Conservation (phyloP, 2,113 vertebrate species). For the Sisor rabdophorus region DNA sequence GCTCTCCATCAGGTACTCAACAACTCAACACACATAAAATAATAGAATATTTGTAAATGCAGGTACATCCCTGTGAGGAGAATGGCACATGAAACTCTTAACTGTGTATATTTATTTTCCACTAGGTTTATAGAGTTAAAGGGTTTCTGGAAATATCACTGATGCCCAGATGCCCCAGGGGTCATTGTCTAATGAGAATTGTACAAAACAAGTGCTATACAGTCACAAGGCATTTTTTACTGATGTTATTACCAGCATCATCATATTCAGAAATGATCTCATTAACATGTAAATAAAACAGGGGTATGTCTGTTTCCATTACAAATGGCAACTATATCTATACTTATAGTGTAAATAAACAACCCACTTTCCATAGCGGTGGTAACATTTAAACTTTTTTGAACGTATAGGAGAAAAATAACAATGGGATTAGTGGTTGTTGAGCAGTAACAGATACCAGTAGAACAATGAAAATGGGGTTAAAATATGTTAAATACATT, state of each 20-base stretch:
- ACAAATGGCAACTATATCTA: neutral
- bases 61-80: too few species aligned
- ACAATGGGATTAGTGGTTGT: neutral
- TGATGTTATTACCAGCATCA: neutral
- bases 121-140: too few species aligned
- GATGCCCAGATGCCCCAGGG: too few species aligned
- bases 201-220: neutral
- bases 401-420: neutral
- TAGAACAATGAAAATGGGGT: neutral
- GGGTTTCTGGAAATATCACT: too few species aligned
- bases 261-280: neutral
- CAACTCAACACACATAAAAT: conserved; percentile 9
- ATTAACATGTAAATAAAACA: too few species aligned
- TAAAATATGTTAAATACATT: too few species aligned
- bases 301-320: neutral
- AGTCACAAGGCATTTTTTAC: neutral
- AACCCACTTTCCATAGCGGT: neutral
- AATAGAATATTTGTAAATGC: neutral
- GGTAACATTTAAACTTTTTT: neutral
- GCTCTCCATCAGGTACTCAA: conserved; percentile 79
- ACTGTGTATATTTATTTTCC: too few species aligned
- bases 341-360: neutral
- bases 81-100: too few species aligned
- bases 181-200: neutral
- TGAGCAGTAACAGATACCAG: neutral